These are phyloP conservation scores for Bostrychus sinensis DNA, from an alignment of 2,113 vertebrate genomes.

Conservation along the genomic window DNA sequence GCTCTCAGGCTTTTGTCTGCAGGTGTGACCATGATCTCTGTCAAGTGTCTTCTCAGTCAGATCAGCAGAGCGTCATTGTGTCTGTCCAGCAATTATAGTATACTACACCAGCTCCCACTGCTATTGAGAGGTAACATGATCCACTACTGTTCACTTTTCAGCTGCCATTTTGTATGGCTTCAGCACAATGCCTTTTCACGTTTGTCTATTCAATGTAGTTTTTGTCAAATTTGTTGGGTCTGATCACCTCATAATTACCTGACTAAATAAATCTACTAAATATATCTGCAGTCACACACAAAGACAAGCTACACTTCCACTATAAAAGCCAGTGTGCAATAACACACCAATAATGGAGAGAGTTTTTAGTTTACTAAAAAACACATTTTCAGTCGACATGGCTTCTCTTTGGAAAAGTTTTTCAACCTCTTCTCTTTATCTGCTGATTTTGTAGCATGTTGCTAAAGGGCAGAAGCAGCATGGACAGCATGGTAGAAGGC, in stretches of 20 bases:
- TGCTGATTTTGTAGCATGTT: slow-evolving; percentile 30
- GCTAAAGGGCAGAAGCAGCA: slow-evolving; percentile 6
- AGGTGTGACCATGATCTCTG: slow-evolving; percentile 17
- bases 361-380: neutral
- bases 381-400: neutral
- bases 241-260: no score
- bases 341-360: neutral
- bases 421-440: slow-evolving; percentile 37
- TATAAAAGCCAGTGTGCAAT: neutral
- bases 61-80: slow-evolving; percentile 43
- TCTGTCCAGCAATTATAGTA: slow-evolving; percentile 21
- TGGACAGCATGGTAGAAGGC: slow-evolving; percentile 15
- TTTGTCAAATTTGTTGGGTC: no score
- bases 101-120: slow-evolving; percentile 11
- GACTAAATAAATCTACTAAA: no score
- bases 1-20: slow-evolving; percentile 25
- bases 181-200: neutral
- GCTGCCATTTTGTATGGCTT: neutral
- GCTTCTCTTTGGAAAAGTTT: neutral
- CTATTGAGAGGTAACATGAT: slow-evolving; percentile 9
- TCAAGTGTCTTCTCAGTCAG: slow-evolving; percentile 34
- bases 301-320: neutral
- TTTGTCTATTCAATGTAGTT: no score
- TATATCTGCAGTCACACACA: no score
- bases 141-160: neutral